A percentile compares a stretch with the other conserved stretches of the same genome.
Conservation (phyloP, 2,797 vertebrate genomes). For the Siniperca undulata region DNA sequence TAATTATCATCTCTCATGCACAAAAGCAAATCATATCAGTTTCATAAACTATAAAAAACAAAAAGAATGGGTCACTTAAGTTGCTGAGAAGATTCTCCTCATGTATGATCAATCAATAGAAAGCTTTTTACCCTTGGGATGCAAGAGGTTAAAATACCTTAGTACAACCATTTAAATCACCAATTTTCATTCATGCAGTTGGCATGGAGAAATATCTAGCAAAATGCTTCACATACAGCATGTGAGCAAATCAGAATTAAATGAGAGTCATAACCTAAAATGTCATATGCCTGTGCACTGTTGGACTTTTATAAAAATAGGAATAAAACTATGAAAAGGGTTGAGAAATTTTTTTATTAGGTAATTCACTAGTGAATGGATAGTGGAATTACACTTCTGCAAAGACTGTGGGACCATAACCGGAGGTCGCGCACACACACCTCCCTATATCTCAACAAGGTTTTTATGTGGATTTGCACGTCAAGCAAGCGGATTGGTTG, state of each 20-base stretch:
- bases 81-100: background rate
- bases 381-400: background rate
- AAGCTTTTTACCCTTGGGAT: background rate
- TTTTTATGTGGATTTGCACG: background rate
- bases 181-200: background rate
- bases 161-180: no score
- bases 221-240: background rate
- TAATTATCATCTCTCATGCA: no score
- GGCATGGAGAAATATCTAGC: background rate
- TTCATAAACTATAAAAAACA: background rate
- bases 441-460: background rate
- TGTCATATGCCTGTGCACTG: background rate
- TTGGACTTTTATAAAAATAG: background rate
- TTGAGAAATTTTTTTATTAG: background rate
- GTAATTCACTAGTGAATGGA: background rate
- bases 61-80: background rate
- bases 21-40: no score
- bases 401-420: background rate
- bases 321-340: constrained; percentile 3
- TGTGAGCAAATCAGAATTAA: background rate
- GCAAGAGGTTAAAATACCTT: background rate
- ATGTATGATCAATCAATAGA: background rate
- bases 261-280: background rate
- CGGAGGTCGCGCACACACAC: background rate
- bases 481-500: background rate